Evolutionary conservation across 2,113 vertebrate genomes (phyloP).

Genomic region (Dicerorhinus sumatrensis): DNA sequence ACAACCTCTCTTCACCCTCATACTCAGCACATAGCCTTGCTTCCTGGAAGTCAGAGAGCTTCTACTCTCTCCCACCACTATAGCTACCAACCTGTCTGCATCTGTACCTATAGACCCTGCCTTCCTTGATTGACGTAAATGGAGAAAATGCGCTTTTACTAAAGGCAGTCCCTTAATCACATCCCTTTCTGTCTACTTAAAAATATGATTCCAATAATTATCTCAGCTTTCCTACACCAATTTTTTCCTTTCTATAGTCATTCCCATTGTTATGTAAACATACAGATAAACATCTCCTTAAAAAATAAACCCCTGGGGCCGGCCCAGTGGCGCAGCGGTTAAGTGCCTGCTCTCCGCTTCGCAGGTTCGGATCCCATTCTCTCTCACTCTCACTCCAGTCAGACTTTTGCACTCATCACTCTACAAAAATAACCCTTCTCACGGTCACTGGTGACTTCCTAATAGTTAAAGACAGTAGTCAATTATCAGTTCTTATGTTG

Average conservation of each 20-base stretch:
- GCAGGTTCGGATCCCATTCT: background rate
- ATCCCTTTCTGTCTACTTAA: background rate
- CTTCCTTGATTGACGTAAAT: slow-evolving; percentile 7
- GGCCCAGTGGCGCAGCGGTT: no score
- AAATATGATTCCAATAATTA: background rate
- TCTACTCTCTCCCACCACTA: background rate
- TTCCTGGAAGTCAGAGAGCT: background rate
- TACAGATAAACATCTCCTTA: background rate
- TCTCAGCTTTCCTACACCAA: background rate
- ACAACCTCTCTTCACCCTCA: background rate
- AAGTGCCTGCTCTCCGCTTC: no score
- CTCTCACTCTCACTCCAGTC: background rate
- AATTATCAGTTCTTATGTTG: background rate
- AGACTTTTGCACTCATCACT: background rate
- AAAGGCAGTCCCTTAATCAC: background rate
- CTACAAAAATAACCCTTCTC: background rate
- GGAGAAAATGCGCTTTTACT: background rate
- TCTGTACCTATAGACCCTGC: background rate
- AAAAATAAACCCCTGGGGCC: background rate
- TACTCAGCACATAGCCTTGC: background rate
- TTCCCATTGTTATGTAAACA: background rate
- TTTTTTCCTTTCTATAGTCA: background rate
- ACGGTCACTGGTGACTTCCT: background rate
- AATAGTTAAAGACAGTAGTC: slow-evolving; percentile 7
- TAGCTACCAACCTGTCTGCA: background rate